Percentiles rank a stretch among this genome's conserved stretches.
Conservation (phyloP, 2,888 invertebrate genomes). For the Galerucella calmariensis region DNA sequence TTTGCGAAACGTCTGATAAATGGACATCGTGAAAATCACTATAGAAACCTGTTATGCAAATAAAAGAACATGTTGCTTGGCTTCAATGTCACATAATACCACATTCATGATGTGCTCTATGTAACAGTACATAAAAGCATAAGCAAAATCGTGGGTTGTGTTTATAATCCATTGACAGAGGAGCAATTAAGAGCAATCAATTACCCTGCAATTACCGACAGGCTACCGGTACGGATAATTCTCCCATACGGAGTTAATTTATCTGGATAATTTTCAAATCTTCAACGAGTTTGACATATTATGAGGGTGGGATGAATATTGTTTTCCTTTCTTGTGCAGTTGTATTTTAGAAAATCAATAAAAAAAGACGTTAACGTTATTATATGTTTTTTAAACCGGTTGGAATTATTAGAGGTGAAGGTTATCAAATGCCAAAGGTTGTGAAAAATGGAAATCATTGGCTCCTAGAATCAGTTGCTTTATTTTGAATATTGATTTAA, state of each 20-base stretch:
- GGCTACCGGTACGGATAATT: constrained; percentile 33
- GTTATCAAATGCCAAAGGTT: no score
- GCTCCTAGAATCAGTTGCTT: no score
- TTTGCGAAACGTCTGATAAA: no score
- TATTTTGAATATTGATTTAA: no score
- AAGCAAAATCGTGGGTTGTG: constrained; percentile 42
- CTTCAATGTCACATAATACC: constrained; percentile 10
- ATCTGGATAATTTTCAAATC: constrained; percentile 37
- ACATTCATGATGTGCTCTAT: constrained; percentile 23
- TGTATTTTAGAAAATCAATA: no score
- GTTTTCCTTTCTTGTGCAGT: no score
- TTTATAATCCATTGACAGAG: constrained; percentile 51
- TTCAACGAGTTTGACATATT: constrained; percentile 19
- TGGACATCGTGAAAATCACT: no score
- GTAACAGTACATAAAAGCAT: constrained; percentile 39
- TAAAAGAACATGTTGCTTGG: constrained; percentile 29
- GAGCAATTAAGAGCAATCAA: constrained; percentile 53
- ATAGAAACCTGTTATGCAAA: constrained; percentile 26
- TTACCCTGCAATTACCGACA: constrained; percentile 49
- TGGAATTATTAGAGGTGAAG: no score
- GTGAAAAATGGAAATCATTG: no score
- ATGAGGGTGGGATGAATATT: not conserved
- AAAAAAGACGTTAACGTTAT: no score
- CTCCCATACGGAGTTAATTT: constrained; percentile 43
- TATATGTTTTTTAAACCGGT: no score